phyloP scores from a whole-genome alignment of 2,888 invertebrate species.

The Automeris io region DNA sequence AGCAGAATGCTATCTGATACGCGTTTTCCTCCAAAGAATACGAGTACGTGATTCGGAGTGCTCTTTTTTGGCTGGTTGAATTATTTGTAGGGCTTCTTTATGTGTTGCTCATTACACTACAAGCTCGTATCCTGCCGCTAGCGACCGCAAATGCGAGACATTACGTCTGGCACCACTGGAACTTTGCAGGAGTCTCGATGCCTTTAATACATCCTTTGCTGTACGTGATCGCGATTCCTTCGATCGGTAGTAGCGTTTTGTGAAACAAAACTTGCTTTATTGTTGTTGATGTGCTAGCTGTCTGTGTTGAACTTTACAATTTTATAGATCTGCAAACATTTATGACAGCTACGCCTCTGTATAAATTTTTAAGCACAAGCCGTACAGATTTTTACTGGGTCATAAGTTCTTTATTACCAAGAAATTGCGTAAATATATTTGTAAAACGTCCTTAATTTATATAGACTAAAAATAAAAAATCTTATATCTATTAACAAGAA shows the following conservation, averaged over 20 bases:
- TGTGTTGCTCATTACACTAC: conserved; percentile 75
- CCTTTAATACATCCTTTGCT: conserved; percentile 51
- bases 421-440: no score
- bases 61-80: conserved; percentile 66
- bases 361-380: no score
- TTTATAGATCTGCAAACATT: neutral
- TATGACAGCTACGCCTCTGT: no score
- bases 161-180: conserved; percentile 62
- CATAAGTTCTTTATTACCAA: no score
- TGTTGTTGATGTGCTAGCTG: neutral
- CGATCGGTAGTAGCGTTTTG: conserved; percentile 5
- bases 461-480: no score
- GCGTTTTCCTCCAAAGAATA: conserved; percentile 73
- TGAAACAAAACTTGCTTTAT: neutral
- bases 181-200: conserved; percentile 31
- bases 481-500: no score
- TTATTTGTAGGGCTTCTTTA: conserved; percentile 76
- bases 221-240: conserved; percentile 38
- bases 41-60: conserved; percentile 72
- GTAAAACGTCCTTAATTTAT: no score
- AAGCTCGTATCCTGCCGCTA: conserved; percentile 69
- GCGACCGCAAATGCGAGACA: conserved; percentile 73
- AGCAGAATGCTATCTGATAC: conserved; percentile 65
- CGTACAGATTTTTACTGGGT: no score
- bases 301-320: neutral